A percentile compares a stretch with the other conserved stretches of the same genome.
These are phyloP conservation scores for Cassiopea xamachana DNA, from an alignment of 30 jellyfish, hydroid and myxozoan genomes.

Conservation along the genomic window DNA sequence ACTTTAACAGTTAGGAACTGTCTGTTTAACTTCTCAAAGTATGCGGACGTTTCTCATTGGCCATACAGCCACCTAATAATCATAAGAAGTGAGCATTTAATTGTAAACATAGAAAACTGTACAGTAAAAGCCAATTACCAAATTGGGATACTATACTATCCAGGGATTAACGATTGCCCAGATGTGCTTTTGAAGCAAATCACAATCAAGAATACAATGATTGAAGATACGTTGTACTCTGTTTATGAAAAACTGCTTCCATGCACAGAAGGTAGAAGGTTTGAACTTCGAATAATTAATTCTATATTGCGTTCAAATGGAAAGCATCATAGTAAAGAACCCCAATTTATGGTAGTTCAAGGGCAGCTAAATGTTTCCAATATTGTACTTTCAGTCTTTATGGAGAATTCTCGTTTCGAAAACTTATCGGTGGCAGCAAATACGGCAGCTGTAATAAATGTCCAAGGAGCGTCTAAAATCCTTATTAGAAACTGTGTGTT, in stretches of 20 bases:
- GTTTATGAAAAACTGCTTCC: neutral
- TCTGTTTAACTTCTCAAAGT: neutral
- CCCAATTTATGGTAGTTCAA: neutral
- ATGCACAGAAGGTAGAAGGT: too few species aligned
- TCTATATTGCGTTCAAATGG: neutral
- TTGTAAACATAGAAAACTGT: neutral
- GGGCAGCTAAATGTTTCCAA: neutral
- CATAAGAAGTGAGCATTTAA: neutral
- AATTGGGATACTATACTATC: neutral
- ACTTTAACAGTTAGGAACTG: neutral
- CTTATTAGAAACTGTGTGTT: neutral
- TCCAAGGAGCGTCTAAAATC: neutral
- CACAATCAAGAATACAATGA: neutral
- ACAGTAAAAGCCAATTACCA: neutral
- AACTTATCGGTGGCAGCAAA: neutral
- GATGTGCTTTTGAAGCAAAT: neutral
- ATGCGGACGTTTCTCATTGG: neutral
- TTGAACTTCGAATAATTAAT: too few species aligned
- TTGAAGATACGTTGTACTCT: neutral
- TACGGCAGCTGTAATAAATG: constrained; percentile 2
- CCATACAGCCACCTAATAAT: too few species aligned
- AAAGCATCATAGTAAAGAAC: neutral
- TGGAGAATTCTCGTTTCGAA: neutral
- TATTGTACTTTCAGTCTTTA: neutral
- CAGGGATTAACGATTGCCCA: neutral